These are phyloP conservation scores for Ommatoiulus sabulosus DNA, from an alignment of 2,888 invertebrate genomes.

Conservation along the genomic window DNA sequence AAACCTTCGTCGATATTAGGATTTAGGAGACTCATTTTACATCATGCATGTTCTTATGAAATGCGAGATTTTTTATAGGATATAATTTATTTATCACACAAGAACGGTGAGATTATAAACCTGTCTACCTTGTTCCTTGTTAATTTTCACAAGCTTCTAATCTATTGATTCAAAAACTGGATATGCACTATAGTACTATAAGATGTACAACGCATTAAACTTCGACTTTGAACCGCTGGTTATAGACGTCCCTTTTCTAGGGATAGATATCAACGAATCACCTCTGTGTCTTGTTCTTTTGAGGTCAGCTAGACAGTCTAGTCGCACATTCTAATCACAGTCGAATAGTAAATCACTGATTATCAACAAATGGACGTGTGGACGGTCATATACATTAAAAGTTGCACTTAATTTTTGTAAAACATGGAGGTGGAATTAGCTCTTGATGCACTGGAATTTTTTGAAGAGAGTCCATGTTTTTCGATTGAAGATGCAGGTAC, in stretches of 20 bases:
- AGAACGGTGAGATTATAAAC: neutral
- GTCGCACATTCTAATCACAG: neutral
- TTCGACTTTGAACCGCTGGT: neutral
- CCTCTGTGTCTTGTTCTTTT: neutral
- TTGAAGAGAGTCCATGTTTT: slow-evolving; percentile 6
- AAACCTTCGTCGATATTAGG: too few relatives aligned
- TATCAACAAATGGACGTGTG: too few relatives aligned
- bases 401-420: neutral
- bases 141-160: neutral
- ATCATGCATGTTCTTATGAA: neutral
- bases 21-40: neutral
- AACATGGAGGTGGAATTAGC: slow-evolving; percentile 49
- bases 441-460: slow-evolving; percentile 28
- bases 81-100: neutral
- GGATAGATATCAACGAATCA: neutral
- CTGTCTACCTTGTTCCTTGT: slow-evolving; percentile 4
- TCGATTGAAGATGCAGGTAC: slow-evolving; percentile 24
- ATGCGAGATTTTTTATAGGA: neutral
- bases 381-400: neutral
- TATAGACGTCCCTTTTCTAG: neutral
- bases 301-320: neutral
- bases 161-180: neutral
- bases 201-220: neutral
- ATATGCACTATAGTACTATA: neutral
- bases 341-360: too few relatives aligned